Base-by-base conservation (phyloP, 2,797 vertebrate species). In the Rhinatrema bivittatum region DNA sequence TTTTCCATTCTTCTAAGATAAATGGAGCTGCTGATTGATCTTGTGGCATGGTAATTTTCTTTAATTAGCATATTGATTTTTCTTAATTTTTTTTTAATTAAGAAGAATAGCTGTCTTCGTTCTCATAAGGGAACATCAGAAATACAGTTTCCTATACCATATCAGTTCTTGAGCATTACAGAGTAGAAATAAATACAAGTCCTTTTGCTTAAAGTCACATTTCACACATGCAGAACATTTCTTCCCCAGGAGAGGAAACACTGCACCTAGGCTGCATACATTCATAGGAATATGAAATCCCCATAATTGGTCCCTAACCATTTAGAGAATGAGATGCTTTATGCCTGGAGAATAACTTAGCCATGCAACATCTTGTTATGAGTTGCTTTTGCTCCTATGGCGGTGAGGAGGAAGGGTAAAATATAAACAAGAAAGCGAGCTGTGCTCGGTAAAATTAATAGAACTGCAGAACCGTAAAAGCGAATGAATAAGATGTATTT, bases 261-360 rank as follows among this genome's bases (percentile, higher is more conserved):
- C 36, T 38, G 8, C 32, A 46, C 10, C 20, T 58, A 40, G 68
- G 52, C 43, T 59, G 20, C 57, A 65, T 56, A 72, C 73, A 73
- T 54, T 44, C 53, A 36, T 49, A 57, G 20, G 50, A 58, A 49
- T 36, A 48, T 32, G 43, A 75, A 59, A 62, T 62, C 37, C 36
- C 39, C 75, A 7, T 77, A 72, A 77, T 73, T 78, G 72, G 56
- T 65, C 50, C 58, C 43, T 68, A 61, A 62, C 38, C 59, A 27
- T 59, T 53, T 68, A 22, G 7, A 13, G 48, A 77, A 63, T 53
- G 16, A 70, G 18, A 27, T 51, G 5, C 48, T 72, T 65, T 61
- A 60, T 43, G 49, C 18, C 56, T 54, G 39, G 53, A 70, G 40
- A 55, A 60, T 41, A 48, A 45, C 41, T 56, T 40, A 47, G 57